phyloP scores from a whole-genome alignment of 2,888 invertebrate genomes.

The Lochmaea crataegi region DNA sequence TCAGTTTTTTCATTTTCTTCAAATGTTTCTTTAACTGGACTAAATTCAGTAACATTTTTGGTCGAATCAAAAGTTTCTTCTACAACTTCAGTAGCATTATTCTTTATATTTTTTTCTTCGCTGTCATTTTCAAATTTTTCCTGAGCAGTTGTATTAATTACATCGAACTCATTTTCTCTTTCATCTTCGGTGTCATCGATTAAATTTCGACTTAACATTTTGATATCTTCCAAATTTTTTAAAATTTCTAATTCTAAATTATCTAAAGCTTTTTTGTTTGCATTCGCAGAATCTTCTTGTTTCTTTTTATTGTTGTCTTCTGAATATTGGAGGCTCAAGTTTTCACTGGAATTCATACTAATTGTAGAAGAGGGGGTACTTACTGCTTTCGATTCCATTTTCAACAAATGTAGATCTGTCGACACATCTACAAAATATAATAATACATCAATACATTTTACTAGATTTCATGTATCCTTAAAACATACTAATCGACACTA shows the following conservation, averaged over 20 bases:
- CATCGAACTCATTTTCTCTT: slow-evolving; percentile 6
- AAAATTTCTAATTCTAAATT: slow-evolving; percentile 54
- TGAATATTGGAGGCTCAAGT: slow-evolving; percentile 20
- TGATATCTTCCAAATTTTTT: slow-evolving; percentile 55
- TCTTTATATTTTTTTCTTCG: neutral
- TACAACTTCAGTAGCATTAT: neutral
- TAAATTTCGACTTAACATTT: slow-evolving; percentile 49
- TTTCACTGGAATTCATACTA: slow-evolving; percentile 34
- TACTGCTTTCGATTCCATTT: slow-evolving; percentile 61
- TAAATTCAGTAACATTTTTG: neutral
- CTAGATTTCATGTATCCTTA: neutral
- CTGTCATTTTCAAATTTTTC: slow-evolving; percentile 3
- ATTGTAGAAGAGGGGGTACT: slow-evolving; percentile 55
- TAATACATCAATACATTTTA: neutral
- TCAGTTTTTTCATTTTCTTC: too few relatives aligned
- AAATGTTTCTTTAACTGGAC: neutral
- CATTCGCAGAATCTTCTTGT: slow-evolving; percentile 32
- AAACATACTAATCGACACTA: neutral
- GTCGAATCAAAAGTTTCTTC: neutral
- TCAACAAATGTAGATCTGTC: slow-evolving; percentile 34
- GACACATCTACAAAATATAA: slow-evolving; percentile 34
- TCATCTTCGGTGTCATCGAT: slow-evolving; percentile 21
- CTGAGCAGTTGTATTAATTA: too few relatives aligned
- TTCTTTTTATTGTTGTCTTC: slow-evolving; percentile 8
- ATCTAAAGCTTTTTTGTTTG: slow-evolving; percentile 44